A percentile compares a stretch with the other conserved stretches of the same genome.
Conservation (phyloP, 1,140 invertebrate species). For the Scaptomyza hsui region DNA sequence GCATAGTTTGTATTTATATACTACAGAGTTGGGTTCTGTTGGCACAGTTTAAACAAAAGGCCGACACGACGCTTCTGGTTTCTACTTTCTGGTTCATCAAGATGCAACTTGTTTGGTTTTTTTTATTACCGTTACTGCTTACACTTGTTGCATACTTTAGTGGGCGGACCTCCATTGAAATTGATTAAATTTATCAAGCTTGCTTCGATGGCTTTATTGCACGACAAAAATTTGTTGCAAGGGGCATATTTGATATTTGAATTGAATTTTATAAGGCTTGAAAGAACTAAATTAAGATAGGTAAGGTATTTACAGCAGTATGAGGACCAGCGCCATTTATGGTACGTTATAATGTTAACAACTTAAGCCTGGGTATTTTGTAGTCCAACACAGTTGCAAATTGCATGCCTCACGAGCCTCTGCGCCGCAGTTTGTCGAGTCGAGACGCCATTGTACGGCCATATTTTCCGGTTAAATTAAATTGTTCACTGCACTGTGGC, state of each 20-base stretch:
- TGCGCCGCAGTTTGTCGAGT: constrained; percentile 18
- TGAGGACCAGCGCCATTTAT: too few relatives aligned
- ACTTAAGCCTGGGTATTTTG: neutral
- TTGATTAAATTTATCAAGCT: constrained; percentile 74
- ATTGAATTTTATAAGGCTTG: too few relatives aligned
- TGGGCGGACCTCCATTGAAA: constrained; percentile 57
- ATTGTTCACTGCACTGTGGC: constrained; percentile 75
- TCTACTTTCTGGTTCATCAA: constrained; percentile 39
- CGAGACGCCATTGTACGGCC: constrained; percentile 45
- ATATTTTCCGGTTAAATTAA: constrained; percentile 79
- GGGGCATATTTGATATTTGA: neutral
- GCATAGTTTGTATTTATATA: constrained; percentile 20
- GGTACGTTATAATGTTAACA: too few relatives aligned
- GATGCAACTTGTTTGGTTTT: neutral
- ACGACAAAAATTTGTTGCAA: neutral
- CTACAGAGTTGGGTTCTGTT: constrained; percentile 16
- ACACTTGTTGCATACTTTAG: constrained; percentile 67
- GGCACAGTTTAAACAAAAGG: constrained; percentile 37
- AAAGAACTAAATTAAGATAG: too few relatives aligned
- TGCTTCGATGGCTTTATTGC: constrained; percentile 23
- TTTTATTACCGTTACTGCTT: constrained; percentile 5
- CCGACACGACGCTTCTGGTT: constrained; percentile 2
- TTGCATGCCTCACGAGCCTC: neutral
- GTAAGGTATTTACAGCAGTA: too few relatives aligned
- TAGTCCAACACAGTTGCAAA: neutral